Base-by-base conservation (phyloP, 2,797 vertebrate species). In the Liasis olivaceus region DNA sequence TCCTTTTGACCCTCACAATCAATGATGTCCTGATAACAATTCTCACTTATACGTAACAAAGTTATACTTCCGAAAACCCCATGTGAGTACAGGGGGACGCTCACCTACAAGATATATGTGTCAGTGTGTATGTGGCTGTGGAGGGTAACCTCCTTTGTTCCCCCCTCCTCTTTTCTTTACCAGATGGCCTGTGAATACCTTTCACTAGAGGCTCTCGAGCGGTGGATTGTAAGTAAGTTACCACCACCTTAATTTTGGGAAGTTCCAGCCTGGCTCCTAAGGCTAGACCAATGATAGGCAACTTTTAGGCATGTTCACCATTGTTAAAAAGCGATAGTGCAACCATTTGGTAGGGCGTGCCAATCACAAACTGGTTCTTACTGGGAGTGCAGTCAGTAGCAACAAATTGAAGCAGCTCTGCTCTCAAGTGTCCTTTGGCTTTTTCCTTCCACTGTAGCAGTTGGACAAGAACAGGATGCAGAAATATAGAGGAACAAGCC, bases 141-240 rank as follows among this genome's bases (percentile, higher is more conserved):
- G 81, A 28, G 36, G 24, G 51, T 1, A 58, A 12, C 9, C 4
- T 31, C 58, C 13, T 72, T 11, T 87, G 96, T 84, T 54, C 56
- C 63, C 84, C 1, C 63, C 51, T 5, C 28, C 17, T 1, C 51
- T 31, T 66, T 63, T 93, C 87, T 90, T 91, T 59, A 1, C 89
- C 97, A 99, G 99, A 98, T 99, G 97, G 97, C 98, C 11, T 99
- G 99, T 87, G 99, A 99, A 96, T 99, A 99, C 95, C 97, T 99
- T 92, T 97, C 99, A 2, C 96, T 98, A 97, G 99, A 99, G 90
- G 98, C 98, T 93, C 99, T 99, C 98, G 99, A 99, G 95, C 98
- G 98, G 85, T 99, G 99, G 99, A 99, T 99, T 90, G 95, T 99
- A 66, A 95, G 99, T 99, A 97, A 98, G 99, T 98, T 85, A n/a